Conservation (phyloP, 2,888 invertebrate genomes). For the Luffia ferchaultella region DNA sequence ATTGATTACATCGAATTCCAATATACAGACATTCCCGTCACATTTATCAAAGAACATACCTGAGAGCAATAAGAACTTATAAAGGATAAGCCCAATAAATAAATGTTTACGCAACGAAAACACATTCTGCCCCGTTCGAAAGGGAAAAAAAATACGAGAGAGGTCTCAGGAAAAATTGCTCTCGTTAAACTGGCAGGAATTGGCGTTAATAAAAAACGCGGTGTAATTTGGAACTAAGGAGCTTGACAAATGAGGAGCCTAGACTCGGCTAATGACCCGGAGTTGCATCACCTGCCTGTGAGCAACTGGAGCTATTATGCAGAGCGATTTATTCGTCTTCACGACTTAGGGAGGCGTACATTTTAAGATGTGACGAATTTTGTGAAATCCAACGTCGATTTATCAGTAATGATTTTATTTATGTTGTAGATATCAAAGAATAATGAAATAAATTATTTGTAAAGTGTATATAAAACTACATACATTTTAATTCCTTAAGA, state of each 20-base stretch:
- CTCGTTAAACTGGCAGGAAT: constrained; percentile 45
- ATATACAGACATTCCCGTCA: too few relatives aligned
- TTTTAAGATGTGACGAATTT: too few relatives aligned
- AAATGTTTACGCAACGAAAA: neutral
- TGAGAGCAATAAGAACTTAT: neutral
- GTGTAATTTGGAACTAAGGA: constrained; percentile 38
- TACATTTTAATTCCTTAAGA: too few relatives aligned
- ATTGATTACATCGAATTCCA: too few relatives aligned
- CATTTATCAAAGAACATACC: neutral
- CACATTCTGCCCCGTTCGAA: neutral
- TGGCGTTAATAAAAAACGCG: constrained; percentile 53
- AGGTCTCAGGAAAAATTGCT: constrained; percentile 36
- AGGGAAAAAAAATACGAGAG: constrained; percentile 17
- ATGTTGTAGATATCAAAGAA: too few relatives aligned
- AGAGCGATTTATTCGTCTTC: constrained; percentile 16
- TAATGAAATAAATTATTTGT: too few relatives aligned
- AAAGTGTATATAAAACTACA: too few relatives aligned
- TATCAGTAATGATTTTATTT: too few relatives aligned
- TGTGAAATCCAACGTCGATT: too few relatives aligned
- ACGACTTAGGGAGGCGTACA: constrained; percentile 11
- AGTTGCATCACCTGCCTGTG: constrained; percentile 36
- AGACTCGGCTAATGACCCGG: constrained; percentile 44
- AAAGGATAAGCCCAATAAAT: neutral
- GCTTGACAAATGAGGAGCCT: constrained; percentile 49
- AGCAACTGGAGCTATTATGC: constrained; percentile 11